Base-by-base conservation (phyloP, 1,140 invertebrate genomes). In the Atta texana region DNA sequence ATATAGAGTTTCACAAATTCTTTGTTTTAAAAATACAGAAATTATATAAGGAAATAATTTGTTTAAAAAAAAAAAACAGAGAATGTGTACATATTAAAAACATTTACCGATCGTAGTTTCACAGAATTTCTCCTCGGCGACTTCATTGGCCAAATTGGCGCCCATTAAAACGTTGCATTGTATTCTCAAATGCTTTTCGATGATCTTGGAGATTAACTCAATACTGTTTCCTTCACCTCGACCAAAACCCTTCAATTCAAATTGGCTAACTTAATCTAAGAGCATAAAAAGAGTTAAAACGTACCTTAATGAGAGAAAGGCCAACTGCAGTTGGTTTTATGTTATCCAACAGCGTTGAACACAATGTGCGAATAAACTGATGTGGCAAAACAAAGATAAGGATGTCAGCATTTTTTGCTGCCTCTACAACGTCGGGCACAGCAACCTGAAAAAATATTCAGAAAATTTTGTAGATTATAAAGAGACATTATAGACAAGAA, bases 331-430 rank as follows among this genome's bases (percentile, higher is more conserved):
- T 95, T 53, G 96, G 89, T 91, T 98, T 98, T 16, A 98, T 96
- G 90, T 97, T 97, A 18, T 97, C 97, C 39, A 96, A 94, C 63
- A 98, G 90, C 12, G 96, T 95, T 16, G 96, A 93, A 91, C 97
- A 98, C 7, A 97, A 95, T 18, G 95, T 95, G 53, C 95, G 94
- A 66, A 98, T 97, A 94, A 98, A 98, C 94, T 98, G 98, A 95
- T 98, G 98, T 53, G 98, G 98, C 53, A 98, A 93, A n/a, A 98
- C 98, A 94, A 98, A 98, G 51, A 98, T 96, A 2, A 98, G 94
- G 85, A 98, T 96, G 93, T 98, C 98, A 5, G 98, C 97, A 90
- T 97, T 97, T 88, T 97, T 96, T 0, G 96, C 96, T 53, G 97
- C 96, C 88, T 98, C 96, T 1, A 97, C 94, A 12, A 98, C 95